Base-by-base conservation (phyloP, 1,140 invertebrate genomes). In the Ceratina australensis region DNA sequence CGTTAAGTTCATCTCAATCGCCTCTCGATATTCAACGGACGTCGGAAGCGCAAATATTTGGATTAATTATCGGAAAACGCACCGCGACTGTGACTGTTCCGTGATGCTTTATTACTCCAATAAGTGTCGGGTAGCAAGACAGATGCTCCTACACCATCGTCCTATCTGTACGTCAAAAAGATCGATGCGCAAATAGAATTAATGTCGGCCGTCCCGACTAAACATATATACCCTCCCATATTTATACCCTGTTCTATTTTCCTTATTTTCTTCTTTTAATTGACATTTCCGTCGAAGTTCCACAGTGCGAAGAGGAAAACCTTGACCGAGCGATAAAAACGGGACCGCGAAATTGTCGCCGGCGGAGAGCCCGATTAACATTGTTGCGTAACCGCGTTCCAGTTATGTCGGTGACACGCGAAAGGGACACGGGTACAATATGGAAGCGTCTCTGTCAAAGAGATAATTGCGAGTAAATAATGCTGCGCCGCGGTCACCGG, bases 391-490 rank as follows among this genome's bases (percentile, higher is more conserved):
- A 47, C 59, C 49, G 15, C 42, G 26, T 2, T 60, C 56, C 5
- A 42, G 47, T 69, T 33, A 49, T 20, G n/a, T 28, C 5, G 56
- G 54, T 68, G 73, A 69, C 73, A 60, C n/a, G 24, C 47, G 73
- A 42, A 68, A 52, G 73, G 28, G 66, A n/a, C 15, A 20, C 24
- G 52, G 15, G 47, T 7, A 5, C 42, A 26, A 0, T 28, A 20
- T 24, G 28, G 15, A 26, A 18, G 50, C 63, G 52, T 76, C 47
- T 76, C 73, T 68, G 73, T 76, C 73, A 76, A 66, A 76, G 73
- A 76, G 65, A 76, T 76, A 76, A 76, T 76, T 69, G 56, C 73
- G 73, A 60, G 73, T 76, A 76, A 76, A 76, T 76, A 76, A 76
- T 76, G 65, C 73, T 42, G 15, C 26, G 10, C 47, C 60, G 73